Conservation (phyloP, 2,888 invertebrate genomes). For the Ochlodes sylvanus region DNA sequence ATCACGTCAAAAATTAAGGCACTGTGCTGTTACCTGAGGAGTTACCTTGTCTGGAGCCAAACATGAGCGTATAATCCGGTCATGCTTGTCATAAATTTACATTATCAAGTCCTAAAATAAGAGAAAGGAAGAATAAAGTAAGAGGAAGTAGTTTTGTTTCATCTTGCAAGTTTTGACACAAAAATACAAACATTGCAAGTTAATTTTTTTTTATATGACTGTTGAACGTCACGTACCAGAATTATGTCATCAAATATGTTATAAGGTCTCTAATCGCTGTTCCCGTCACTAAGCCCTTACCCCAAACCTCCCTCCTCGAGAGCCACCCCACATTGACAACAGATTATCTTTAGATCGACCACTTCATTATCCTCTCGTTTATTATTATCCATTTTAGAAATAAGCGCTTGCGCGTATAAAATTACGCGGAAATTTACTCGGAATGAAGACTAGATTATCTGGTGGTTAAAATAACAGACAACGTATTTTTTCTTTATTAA, state of each 20-base stretch:
- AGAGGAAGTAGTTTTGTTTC: too few relatives aligned
- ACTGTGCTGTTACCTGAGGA: too few relatives aligned
- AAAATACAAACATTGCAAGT: too few relatives aligned
- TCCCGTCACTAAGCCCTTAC: constrained; percentile 19
- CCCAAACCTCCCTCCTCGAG: constrained; percentile 41
- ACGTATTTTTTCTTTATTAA: not conserved
- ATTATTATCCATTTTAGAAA: constrained; percentile 46
- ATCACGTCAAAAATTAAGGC: too few relatives aligned
- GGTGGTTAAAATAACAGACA: not conserved
- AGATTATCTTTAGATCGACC: constrained; percentile 68
- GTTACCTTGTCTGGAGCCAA: too few relatives aligned
- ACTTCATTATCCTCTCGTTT: constrained; percentile 64
- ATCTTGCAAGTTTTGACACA: too few relatives aligned
- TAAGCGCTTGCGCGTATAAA: constrained; percentile 22
- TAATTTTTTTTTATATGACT: too few relatives aligned
- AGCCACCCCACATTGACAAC: constrained; percentile 61
- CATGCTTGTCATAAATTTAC: too few relatives aligned
- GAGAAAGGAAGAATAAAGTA: too few relatives aligned
- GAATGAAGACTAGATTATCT: not conserved
- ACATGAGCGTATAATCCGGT: too few relatives aligned
- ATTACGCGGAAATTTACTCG: constrained; percentile 8
- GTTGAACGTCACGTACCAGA: too few relatives aligned
- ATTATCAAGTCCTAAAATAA: too few relatives aligned
- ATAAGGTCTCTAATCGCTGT: not conserved
- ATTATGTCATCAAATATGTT: not conserved